Percentiles rank a stretch among this genome's conserved stretches.
These are phyloP conservation scores for Drosophila burlai DNA, from an alignment of 1,140 invertebrate species.

Conservation along the genomic window DNA sequence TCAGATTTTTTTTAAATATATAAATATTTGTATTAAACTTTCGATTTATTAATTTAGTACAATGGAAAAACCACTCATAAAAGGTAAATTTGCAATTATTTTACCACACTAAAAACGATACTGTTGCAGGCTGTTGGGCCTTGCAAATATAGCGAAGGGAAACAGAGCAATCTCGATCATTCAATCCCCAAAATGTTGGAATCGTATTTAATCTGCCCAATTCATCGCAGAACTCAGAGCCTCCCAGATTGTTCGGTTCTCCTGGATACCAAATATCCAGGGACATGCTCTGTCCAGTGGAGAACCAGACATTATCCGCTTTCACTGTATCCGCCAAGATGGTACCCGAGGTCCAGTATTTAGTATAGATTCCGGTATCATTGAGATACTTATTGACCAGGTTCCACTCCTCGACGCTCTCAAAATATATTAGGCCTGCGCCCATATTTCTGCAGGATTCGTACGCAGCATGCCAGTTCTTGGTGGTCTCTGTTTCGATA, in stretches of 20 bases:
- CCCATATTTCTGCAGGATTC: background rate
- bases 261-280: constrained; percentile 2
- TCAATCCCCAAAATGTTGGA: background rate
- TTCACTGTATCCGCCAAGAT: background rate
- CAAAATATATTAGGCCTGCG: background rate
- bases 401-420: constrained; percentile 1
- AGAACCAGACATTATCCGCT: background rate
- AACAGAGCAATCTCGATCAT: background rate
- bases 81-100: background rate
- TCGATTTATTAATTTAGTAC: too few relatives aligned
- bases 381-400: background rate
- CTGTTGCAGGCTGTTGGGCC: background rate
- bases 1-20: too few relatives aligned
- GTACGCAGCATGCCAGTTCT: constrained; percentile 1
- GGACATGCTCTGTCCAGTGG: background rate
- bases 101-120: constrained; percentile 2
- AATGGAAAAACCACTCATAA: too few relatives aligned
- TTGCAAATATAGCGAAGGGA: background rate
- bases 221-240: background rate
- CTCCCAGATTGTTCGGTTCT: background rate
- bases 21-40: too few relatives aligned
- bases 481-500: background rate
- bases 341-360: background rate
- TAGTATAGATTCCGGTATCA: background rate
- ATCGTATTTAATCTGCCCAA: background rate